Evolutionary conservation across 2,888 invertebrate genomes (phyloP), one percentile per base, ranked within the genome.

Genomic region (Plebejus anna): DNA sequence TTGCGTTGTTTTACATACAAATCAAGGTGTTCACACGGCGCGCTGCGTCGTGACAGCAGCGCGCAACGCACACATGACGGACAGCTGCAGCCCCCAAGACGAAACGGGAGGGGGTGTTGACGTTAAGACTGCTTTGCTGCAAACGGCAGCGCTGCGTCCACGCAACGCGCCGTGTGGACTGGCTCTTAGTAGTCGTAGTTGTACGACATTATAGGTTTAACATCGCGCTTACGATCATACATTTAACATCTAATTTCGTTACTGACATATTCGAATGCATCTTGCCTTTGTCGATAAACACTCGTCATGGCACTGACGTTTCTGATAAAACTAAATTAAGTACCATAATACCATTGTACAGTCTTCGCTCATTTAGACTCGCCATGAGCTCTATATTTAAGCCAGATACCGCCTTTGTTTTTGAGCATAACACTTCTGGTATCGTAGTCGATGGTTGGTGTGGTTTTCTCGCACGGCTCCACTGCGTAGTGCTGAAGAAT

Each of bases 341-440:
- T 71, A 42, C n/a, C 38, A 38, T 66, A 22, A 22, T 71, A 42
- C n/a, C 38, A 38, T 66, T 16, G n/a, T 16, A 42, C n/a, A 22
- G 32, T 36, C 16, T 9, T 61, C 66, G 13, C 32, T 22, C 66
- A 7, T 11, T 36, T 13, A 2, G 47, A 13, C 0, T 66, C 32
- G 32, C 11, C 13, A 13, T n/a, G 61, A 42, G 82, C 82, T 78
- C 81, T 84, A 82, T 94, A 91, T 79, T 85, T 85, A 61, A 94
- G 86, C 88, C 89, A 92, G 80, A 94, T 93, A 76, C 93, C 89
- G 71, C 93, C 94, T 82, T 90, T 90, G 81, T 93, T 94, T 82
- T 93, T 94, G 16, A 94, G 85, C 89, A 94, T 90, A 36, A 94
- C 90, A 78, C 94, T 94, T 76, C 94, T 84, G 1, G 94, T 85